A percentile compares a stretch with the other conserved stretches of the same genome.
Evolutionary conservation across 2,797 vertebrate genomes (phyloP).

Genomic region (Cercopithecus neglectus): DNA sequence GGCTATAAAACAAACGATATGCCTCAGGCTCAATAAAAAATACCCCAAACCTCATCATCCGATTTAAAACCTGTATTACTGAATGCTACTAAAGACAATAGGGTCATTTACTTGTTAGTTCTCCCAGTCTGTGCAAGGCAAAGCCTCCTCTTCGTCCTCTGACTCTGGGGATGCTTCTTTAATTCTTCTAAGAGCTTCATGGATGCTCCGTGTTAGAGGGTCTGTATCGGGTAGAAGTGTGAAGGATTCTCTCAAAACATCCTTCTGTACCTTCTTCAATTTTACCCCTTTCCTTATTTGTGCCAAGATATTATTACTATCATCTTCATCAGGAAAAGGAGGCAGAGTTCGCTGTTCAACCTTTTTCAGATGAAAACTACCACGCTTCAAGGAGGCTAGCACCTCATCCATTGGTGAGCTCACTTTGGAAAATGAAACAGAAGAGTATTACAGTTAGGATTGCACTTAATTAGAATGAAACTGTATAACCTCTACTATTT

Average conservation of each 20-base stretch:
- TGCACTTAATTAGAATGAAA: neutral
- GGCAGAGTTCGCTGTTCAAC: constrained; percentile 95
- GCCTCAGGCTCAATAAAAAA: neutral
- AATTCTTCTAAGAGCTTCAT: constrained; percentile 96
- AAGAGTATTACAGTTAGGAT: constrained; percentile 43
- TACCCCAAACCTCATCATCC: neutral
- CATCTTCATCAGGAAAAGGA: constrained; percentile 94
- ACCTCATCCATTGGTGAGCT: constrained; percentile 99
- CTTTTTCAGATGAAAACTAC: constrained; percentile 97
- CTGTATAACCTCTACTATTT: neutral
- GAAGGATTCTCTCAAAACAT: constrained; percentile 88
- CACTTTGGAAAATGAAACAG: constrained; percentile 86
- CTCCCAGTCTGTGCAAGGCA: constrained; percentile 96
- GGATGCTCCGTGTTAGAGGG: constrained; percentile 97
- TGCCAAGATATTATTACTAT: constrained; percentile 97
- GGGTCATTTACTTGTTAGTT: constrained; percentile 88
- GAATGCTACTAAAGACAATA: neutral
- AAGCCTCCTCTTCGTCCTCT: constrained; percentile 95
- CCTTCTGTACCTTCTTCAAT: constrained; percentile 95
- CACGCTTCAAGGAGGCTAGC: constrained; percentile 96
- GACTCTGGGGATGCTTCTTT: constrained; percentile 98
- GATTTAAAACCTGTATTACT: neutral
- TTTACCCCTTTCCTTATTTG: constrained; percentile 98
- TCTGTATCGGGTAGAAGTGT: constrained; percentile 90
- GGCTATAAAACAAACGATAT: neutral